Percentiles rank a stretch among this genome's conserved stretches.
Evolutionary conservation across 1,140 invertebrate species (phyloP).

Genomic region (Bradynema listronoti): DNA sequence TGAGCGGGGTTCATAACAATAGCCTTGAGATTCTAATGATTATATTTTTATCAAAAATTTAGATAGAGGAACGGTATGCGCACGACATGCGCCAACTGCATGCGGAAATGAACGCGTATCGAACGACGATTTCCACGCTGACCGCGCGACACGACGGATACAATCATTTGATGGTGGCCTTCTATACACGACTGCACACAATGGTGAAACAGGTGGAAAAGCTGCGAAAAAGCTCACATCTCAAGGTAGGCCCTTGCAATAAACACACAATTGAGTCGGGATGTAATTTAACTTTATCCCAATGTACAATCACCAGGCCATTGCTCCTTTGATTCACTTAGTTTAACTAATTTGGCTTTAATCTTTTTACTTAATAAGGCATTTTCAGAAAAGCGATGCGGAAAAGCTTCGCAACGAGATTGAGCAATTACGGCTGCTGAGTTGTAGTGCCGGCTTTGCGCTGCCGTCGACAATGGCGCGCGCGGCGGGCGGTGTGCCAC

Average conservation of each 20-base stretch:
- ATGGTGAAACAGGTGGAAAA: constrained; percentile 32
- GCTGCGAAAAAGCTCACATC: constrained; percentile 31
- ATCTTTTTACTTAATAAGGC: too few relatives aligned
- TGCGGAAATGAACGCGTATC: constrained; percentile 31
- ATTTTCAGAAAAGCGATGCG: constrained; percentile 30
- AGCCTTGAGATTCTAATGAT: background rate
- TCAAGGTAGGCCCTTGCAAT: constrained; percentile 17
- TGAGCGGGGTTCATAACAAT: constrained; percentile 4
- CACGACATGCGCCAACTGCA: constrained; percentile 35
- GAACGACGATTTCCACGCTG: constrained; percentile 17
- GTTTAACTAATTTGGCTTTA: too few relatives aligned
- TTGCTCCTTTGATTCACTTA: too few relatives aligned
- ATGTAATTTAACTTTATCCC: too few relatives aligned
- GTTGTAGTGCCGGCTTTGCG: constrained; percentile 19
- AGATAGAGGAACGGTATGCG: constrained; percentile 36
- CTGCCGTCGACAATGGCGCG: background rate
- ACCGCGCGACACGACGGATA: constrained; percentile 29
- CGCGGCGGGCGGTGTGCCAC: too few relatives aligned
- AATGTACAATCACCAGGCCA: too few relatives aligned
- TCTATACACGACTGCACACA: constrained; percentile 29
- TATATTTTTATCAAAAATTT: constrained; percentile 3
- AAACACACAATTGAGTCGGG: too few relatives aligned
- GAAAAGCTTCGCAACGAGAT: constrained; percentile 34
- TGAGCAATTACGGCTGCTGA: constrained; percentile 35
- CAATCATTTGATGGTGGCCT: constrained; percentile 33